These are phyloP conservation scores for Rotaria sp. DNA, from an alignment of 2,888 invertebrate species.

Conservation along the genomic window DNA sequence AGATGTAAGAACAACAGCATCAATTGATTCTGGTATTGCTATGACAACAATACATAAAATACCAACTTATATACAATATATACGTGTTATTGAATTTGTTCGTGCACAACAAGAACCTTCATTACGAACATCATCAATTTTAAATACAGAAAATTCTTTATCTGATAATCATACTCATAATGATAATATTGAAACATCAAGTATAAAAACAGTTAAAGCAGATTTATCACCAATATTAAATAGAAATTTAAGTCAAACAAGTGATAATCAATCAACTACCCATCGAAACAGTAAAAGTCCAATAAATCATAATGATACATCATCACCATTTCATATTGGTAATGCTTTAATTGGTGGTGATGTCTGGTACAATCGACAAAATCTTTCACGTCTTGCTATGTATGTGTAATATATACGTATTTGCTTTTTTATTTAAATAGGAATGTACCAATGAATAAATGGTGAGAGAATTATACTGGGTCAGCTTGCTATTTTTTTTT, in stretches of 20 bases:
- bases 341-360: background rate
- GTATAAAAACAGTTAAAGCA: slow-evolving; percentile 9
- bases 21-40: background rate
- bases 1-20: background rate
- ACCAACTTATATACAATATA: slow-evolving; percentile 12
- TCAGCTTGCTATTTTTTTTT: background rate
- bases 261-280: background rate
- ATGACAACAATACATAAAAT: background rate
- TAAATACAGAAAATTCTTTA: background rate
- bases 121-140: background rate
- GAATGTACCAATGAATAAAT: background rate
- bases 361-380: slow-evolving; percentile 13
- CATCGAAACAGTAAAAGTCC: background rate
- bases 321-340: background rate
- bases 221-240: background rate
- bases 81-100: slow-evolving; percentile 23
- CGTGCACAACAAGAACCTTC: slow-evolving; percentile 16
- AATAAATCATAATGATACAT: background rate
- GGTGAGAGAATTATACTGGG: background rate
- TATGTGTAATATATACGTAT: background rate
- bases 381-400: slow-evolving; percentile 17
- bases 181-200: background rate
- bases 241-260: too few species aligned
- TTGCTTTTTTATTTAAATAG: background rate
- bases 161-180: background rate